A percentile compares a stretch with the other conserved stretches of the same genome.
phyloP scores from a whole-genome alignment of 2,888 invertebrate genomes.

The Caenorhabditis sp. region DNA sequence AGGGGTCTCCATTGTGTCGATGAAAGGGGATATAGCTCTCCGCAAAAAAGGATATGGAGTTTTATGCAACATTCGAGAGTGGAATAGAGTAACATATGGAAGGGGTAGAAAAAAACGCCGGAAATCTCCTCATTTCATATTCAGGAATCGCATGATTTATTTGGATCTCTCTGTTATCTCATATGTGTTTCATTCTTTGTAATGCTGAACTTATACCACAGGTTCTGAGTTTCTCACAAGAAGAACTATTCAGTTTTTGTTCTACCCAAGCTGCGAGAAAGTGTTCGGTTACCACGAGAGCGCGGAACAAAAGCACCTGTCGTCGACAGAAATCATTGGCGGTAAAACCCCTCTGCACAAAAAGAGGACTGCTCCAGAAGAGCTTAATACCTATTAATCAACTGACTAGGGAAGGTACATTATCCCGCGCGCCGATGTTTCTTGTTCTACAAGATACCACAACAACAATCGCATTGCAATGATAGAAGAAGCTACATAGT shows the following conservation, averaged over 20 bases:
- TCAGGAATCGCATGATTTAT: conserved; percentile 52
- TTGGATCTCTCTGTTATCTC: no score
- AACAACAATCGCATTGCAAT: conserved; percentile 61
- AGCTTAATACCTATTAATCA: conserved; percentile 51
- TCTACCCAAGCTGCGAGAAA: conserved; percentile 38
- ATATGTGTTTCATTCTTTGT: no score
- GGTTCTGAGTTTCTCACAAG: no score
- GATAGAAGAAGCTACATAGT: background rate
- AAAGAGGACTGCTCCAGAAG: conserved; percentile 23
- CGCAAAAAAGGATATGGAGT: conserved; percentile 17
- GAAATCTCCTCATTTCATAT: conserved; percentile 59
- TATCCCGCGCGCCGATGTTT: conserved; percentile 38
- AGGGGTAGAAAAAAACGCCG: conserved; percentile 50
- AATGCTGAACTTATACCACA: no score
- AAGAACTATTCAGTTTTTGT: no score
- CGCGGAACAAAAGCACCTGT: conserved; percentile 59
- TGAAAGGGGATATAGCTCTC: background rate
- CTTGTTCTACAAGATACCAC: conserved; percentile 41
- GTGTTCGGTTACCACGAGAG: conserved; percentile 47
- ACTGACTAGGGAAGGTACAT: conserved; percentile 27
- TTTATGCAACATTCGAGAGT: conserved; percentile 47
- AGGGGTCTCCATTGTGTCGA: conserved; percentile 9
- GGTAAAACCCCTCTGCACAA: conserved; percentile 33
- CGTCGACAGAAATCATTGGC: conserved; percentile 44
- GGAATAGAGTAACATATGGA: conserved; percentile 22